A percentile compares a stretch with the other conserved stretches of the same genome.
Evolutionary conservation across 2,888 invertebrate genomes (phyloP).

Genomic region (Eupsilia transversa): DNA sequence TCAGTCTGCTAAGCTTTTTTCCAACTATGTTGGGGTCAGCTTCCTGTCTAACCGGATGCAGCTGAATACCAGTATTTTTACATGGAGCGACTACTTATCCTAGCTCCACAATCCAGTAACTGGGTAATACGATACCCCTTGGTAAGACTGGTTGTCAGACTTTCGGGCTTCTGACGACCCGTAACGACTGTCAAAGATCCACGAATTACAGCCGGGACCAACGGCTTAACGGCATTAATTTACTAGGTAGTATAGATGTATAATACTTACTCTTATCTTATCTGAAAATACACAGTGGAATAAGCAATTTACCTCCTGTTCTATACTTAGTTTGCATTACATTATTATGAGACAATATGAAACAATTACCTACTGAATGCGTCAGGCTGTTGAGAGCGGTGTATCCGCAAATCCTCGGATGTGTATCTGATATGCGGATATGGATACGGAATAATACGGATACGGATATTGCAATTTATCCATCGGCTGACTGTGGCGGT

Average conservation of each 20-base stretch:
- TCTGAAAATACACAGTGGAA: not conserved
- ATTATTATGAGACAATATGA: conserved; percentile 19
- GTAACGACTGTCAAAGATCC: too few species aligned
- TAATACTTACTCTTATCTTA: conserved; percentile 10
- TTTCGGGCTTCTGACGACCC: too few species aligned
- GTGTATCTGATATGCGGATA: conserved; percentile 51
- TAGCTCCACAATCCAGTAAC: too few species aligned
- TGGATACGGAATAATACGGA: conserved; percentile 45
- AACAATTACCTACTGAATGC: conserved; percentile 35
- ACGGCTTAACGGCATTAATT: too few species aligned
- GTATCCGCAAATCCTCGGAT: conserved; percentile 40
- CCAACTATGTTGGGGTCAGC: too few species aligned
- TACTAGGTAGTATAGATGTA: not conserved
- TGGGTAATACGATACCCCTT: too few species aligned
- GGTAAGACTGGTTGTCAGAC: too few species aligned
- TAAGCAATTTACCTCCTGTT: not conserved
- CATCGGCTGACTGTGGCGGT: conserved; percentile 41
- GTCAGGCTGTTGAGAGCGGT: conserved; percentile 15
- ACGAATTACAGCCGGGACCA: too few species aligned
- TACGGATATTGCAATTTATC: conserved; percentile 57
- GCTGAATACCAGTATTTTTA: too few species aligned
- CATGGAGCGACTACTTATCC: too few species aligned
- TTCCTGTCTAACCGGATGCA: too few species aligned
- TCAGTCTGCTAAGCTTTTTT: too few species aligned
- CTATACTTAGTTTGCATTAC: not conserved